Evolutionary conservation across 2,113 vertebrate genomes (phyloP), one percentile per base, ranked within the genome.

Genomic region (Callithrix jacchus): DNA sequence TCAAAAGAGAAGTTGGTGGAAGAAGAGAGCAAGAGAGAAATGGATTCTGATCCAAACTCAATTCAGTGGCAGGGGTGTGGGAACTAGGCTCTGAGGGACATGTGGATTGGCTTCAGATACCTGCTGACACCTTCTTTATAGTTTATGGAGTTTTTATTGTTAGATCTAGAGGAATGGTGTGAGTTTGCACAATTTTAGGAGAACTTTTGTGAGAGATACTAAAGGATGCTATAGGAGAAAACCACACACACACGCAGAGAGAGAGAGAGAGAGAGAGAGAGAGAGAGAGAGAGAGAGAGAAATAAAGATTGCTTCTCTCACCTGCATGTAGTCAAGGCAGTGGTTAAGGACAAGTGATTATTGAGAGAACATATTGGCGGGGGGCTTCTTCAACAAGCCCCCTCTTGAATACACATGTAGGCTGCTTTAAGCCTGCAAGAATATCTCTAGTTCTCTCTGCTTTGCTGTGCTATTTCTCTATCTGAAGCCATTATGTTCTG

Each of bases 81-180:
- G 73, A 47, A 18, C 18, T 21, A 1, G 6, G 0, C 37, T 35
- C 73, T 14, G 17, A 17, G 10, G n/a, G 37, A n/a, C 32, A 13
- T 0, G 0, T 0, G 2, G 2, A 0, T 16, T 23, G 1, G 11
- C 11, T 37, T 61, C 74, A 6, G 32, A 2, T 11, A 0, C 16
- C 40, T 25, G 1, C 8, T 11, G 2, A 2, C 5, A 3, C 45
- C 58, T 7, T 17, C 5, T 14, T 35, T 47, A 32, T n/a, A 1
- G 35, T 42, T 30, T 17, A 1, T 1, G 25, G 42, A 25, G 8
- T 12, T 1, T 32, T 82, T 25, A 27, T 21, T 37, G 6, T 0
- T 7, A 10, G 13, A 37, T 77, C 61, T 13, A 27, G 70, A 73
- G 25, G 68, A 82, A 68, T 13, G 21, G 6, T n/a, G 35, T 16